Evolutionary conservation across 2,113 vertebrate genomes (phyloP).

Genomic region (Hydrolagus affinis): DNA sequence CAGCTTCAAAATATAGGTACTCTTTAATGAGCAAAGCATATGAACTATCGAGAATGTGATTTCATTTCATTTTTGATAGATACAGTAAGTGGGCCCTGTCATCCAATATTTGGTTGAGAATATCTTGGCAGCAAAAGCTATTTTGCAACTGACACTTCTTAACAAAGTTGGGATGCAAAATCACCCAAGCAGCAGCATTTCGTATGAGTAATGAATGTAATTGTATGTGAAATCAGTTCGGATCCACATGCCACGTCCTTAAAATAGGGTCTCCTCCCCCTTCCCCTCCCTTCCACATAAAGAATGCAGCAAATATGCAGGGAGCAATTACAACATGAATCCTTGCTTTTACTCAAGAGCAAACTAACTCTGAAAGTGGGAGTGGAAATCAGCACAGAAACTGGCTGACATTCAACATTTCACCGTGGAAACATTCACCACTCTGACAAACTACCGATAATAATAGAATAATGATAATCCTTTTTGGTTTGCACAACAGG

Average conservation of each 20-base stretch:
- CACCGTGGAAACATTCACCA: not conserved
- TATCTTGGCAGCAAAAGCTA: not conserved
- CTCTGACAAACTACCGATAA: not conserved
- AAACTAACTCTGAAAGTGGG: not conserved
- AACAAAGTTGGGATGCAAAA: conserved; percentile 3
- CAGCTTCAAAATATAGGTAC: not conserved
- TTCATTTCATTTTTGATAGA: no score
- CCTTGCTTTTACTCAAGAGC: no score
- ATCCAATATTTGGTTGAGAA: not conserved
- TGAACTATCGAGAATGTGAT: not conserved
- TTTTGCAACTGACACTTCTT: no score
- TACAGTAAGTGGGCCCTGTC: no score
- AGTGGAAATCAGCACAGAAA: not conserved
- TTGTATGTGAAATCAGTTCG: not conserved
- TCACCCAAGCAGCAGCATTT: not conserved
- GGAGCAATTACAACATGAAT: not conserved
- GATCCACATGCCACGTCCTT: not conserved
- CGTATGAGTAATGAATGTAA: not conserved
- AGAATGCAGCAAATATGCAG: not conserved
- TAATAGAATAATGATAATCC: not conserved
- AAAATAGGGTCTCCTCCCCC: not conserved
- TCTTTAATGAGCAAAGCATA: not conserved
- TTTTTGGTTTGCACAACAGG: not conserved
- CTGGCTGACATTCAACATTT: not conserved
- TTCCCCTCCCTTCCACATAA: not conserved